phyloP scores from a whole-genome alignment of 2,113 vertebrate genomes.

The Eulemur macaco region DNA sequence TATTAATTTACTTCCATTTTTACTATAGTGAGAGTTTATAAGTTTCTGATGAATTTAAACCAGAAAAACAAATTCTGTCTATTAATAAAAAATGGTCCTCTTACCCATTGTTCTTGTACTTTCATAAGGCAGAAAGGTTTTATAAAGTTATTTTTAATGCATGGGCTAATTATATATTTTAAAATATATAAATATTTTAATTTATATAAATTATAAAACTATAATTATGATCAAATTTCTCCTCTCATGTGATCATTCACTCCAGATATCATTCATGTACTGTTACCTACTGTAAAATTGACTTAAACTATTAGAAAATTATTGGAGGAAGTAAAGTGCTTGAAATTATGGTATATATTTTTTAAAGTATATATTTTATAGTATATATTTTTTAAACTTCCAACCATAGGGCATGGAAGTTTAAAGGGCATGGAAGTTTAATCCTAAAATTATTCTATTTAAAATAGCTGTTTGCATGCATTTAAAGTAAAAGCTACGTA shows the following conservation, averaged over 20 bases:
- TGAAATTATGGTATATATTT: not conserved
- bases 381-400: not conserved
- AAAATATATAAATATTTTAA: not conserved
- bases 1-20: slow-evolving; percentile 19
- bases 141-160: not conserved
- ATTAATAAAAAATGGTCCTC: not conserved
- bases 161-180: not conserved
- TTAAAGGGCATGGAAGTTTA: too few species aligned
- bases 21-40: slow-evolving; percentile 40
- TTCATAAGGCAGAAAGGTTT: not conserved
- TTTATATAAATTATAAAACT: not conserved
- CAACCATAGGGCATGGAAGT: not conserved
- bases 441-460: slow-evolving; percentile 29
- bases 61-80: not conserved
- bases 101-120: not conserved
- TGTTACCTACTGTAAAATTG: slow-evolving; percentile 47
- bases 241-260: not conserved
- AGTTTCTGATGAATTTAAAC: not conserved
- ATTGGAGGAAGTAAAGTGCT: not conserved
- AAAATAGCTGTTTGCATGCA: not conserved
- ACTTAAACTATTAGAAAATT: slow-evolving; percentile 10
- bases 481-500: not conserved
- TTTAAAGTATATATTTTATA: not conserved
- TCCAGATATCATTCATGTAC: not conserved
- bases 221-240: not conserved